Conservation (phyloP, 2,113 vertebrate species). For the Stegastes partitus region DNA sequence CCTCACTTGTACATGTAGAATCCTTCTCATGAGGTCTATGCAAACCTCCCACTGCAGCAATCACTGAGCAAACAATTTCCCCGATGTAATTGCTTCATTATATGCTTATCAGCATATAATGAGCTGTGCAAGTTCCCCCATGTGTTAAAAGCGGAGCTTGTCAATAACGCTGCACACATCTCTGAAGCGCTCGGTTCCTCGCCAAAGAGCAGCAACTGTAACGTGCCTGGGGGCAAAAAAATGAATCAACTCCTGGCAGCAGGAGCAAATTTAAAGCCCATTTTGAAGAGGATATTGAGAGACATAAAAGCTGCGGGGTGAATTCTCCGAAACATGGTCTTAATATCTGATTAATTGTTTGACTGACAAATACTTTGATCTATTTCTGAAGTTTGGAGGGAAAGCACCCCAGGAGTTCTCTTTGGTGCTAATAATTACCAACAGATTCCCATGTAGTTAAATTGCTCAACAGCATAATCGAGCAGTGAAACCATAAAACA, state of each 20-base stretch:
- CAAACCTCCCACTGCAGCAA: background rate
- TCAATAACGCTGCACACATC: background rate
- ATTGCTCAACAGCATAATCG: background rate
- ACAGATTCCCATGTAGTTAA: too few species aligned
- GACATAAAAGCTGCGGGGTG: background rate
- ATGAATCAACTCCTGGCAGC: background rate
- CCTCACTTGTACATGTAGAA: background rate
- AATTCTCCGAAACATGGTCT: background rate
- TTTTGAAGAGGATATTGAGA: background rate
- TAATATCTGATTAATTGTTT: background rate
- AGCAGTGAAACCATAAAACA: background rate
- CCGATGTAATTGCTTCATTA: constrained; percentile 17
- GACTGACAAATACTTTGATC: background rate
- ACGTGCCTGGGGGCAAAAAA: background rate
- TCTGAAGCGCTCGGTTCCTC: background rate
- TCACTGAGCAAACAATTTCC: background rate
- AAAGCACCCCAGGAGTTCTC: background rate
- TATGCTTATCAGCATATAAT: background rate
- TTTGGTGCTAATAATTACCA: too few species aligned
- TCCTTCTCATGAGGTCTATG: background rate
- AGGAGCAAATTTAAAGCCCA: background rate
- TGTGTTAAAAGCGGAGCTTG: background rate
- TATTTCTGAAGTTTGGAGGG: background rate
- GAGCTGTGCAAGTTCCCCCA: background rate
- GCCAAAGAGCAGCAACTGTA: background rate